Percentiles rank a stretch among this genome's conserved stretches.
Conservation (phyloP, 2,888 invertebrate species). For the Rhynchonema sp. region DNA sequence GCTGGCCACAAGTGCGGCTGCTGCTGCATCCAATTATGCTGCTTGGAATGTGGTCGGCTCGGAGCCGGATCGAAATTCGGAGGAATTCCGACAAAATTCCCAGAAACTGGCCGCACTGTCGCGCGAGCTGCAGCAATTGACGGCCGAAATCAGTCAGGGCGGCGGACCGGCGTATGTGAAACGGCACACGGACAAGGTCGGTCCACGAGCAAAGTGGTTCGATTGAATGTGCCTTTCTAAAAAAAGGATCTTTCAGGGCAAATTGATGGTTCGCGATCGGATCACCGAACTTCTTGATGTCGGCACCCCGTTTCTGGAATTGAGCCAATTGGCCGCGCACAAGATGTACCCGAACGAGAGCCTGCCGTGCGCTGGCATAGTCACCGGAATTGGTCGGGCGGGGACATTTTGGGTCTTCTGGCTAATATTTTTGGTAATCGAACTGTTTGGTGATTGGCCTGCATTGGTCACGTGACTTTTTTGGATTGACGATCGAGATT, state of each 20-base stretch:
- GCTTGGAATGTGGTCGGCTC: constrained; percentile 1
- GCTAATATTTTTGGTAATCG: too few relatives aligned
- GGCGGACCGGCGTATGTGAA: constrained; percentile 29
- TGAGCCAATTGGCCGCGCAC: constrained; percentile 44
- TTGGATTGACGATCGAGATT: too few relatives aligned
- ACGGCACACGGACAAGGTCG: constrained; percentile 45
- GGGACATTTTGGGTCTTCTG: not conserved
- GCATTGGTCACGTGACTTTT: too few relatives aligned
- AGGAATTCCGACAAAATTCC: not conserved
- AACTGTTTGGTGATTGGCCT: too few relatives aligned
- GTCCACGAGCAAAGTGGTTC: too few relatives aligned
- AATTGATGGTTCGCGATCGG: constrained; percentile 70
- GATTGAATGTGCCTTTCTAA: not conserved
- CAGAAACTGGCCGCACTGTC: not conserved
- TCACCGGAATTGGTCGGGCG: constrained; percentile 27
- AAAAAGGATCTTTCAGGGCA: constrained; percentile 43
- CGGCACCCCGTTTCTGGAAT: constrained; percentile 46
- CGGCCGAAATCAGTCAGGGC: not conserved
- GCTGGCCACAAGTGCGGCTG: too few relatives aligned
- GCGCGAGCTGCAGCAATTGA: not conserved
- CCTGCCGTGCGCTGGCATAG: constrained; percentile 36
- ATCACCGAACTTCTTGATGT: constrained; percentile 63
- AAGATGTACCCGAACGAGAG: constrained; percentile 39
- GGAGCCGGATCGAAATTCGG: constrained; percentile 3
- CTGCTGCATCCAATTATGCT: too few relatives aligned